Base-by-base conservation (phyloP, 2,113 vertebrate genomes). In the Columba livia region DNA sequence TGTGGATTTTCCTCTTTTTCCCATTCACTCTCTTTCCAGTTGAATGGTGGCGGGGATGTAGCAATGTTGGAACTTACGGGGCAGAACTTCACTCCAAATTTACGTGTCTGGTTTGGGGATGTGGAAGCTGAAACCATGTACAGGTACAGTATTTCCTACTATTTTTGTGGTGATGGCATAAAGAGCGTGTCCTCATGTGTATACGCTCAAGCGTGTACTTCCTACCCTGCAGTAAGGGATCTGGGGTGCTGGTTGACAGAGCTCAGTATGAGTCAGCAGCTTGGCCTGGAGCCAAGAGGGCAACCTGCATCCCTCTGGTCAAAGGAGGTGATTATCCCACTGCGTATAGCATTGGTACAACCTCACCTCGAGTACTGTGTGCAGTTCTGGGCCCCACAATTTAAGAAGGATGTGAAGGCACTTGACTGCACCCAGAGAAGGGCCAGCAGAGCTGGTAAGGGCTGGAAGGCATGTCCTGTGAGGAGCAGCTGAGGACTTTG, bases 81-180 rank as follows among this genome's bases (percentile, higher is more conserved):
- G 96, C 99, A 99, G 98, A 99, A 99, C 97, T 99, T 99, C 98
- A 99, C 99, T 98, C 99, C 99, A 94, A 99, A 99, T 98, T 98
- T 99, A 94, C 98, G 99, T 94, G 99, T 99, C 93, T 99, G 99
- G 99, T 99, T 99, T 95, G 99, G 99, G 79, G 99, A 99, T 72
- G 99, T 99, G 14, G 99, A 99, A 98, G 99, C 99, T 4, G 99
- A 99, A 98, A 99, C 99, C 28, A 99, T 99, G 99, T 99, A 99
- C 98, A 99, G 99, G 99, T 99, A 95, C 61, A 40, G 40, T 60
- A 17, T 58, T 92, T 82, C 53, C 17, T 50, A 3, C 71, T 84
- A 11, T 36, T 83, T 90, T 58, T 24, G 16, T 19, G 19, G 9
- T 34, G 29, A n/a, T 72, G 72, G 10, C 25, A 2, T 94, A 44